These are phyloP conservation scores for Pandion haliaetus DNA, from an alignment of 2,113 vertebrate genomes.

Conservation along the genomic window DNA sequence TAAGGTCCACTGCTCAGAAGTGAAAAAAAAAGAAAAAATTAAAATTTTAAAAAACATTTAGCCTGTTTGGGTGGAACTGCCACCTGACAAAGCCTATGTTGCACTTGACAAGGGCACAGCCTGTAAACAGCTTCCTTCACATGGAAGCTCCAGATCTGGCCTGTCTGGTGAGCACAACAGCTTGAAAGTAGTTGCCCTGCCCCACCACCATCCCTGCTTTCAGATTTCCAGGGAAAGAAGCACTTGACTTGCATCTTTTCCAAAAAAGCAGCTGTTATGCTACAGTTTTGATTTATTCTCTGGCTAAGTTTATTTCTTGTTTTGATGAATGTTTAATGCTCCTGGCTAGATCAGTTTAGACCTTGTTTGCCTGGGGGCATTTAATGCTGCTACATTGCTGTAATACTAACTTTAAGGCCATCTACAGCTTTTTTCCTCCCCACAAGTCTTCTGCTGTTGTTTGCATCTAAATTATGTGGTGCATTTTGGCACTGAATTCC, in stretches of 20 bases:
- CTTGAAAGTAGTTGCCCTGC: background rate
- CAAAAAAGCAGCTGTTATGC: background rate
- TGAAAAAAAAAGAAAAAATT: background rate
- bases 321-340: slow-evolving; percentile 36
- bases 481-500: background rate
- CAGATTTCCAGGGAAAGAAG: background rate
- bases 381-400: background rate
- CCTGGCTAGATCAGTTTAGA: background rate
- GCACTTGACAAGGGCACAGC: background rate
- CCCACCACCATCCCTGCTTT: background rate
- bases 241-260: background rate
- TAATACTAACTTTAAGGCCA: background rate
- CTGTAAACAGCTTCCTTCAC: background rate
- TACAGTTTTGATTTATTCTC: background rate
- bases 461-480: background rate
- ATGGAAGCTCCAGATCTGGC: background rate
- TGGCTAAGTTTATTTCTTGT: slow-evolving; percentile 1
- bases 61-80: background rate
- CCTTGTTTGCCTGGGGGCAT: background rate
- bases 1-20: background rate
- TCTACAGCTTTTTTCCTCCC: background rate
- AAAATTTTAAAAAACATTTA: background rate
- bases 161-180: background rate
- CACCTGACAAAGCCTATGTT: background rate
- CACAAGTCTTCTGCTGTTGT: background rate